phyloP scores from a whole-genome alignment of 2,797 vertebrate genomes.

The Leptoclinus maculatus region DNA sequence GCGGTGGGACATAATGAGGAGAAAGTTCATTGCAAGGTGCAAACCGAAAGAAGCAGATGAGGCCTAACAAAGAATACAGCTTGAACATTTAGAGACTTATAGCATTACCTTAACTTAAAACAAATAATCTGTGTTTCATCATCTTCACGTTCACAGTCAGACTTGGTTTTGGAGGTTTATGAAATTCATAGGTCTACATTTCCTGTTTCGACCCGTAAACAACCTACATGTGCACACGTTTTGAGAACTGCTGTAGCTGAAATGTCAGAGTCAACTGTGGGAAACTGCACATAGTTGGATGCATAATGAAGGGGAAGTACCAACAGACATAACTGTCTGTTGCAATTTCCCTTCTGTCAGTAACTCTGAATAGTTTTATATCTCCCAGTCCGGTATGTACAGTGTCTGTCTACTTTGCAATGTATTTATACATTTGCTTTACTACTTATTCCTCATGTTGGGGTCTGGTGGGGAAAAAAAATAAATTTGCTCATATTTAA shows the following conservation, averaged over 20 bases:
- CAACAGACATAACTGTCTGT: background rate
- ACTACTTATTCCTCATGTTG: background rate
- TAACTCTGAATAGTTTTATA: background rate
- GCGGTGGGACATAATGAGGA: background rate
- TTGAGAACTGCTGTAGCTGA: background rate
- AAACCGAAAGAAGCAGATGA: slow-evolving; percentile 1
- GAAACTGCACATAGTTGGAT: background rate
- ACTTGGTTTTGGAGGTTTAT: slow-evolving; percentile 18
- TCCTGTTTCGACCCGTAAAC: slow-evolving; percentile 42
- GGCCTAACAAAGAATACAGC: background rate
- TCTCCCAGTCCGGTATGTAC: background rate
- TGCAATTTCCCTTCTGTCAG: slow-evolving; percentile 9
- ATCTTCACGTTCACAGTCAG: slow-evolving; percentile 21
- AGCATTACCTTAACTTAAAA: background rate
- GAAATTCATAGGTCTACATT: slow-evolving; percentile 21
- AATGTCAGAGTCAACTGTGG: slow-evolving; percentile 24
- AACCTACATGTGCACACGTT: slow-evolving; percentile 8
- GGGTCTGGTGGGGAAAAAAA: background rate
- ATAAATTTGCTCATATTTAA: slow-evolving; percentile 7
- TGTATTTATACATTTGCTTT: background rate
- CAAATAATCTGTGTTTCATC: background rate
- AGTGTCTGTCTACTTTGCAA: background rate
- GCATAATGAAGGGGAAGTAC: background rate
- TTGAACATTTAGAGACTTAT: background rate
- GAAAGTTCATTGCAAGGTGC: slow-evolving; percentile 5